Conservation (phyloP, 2,797 vertebrate species). For the Brachymystax lenok region DNA sequence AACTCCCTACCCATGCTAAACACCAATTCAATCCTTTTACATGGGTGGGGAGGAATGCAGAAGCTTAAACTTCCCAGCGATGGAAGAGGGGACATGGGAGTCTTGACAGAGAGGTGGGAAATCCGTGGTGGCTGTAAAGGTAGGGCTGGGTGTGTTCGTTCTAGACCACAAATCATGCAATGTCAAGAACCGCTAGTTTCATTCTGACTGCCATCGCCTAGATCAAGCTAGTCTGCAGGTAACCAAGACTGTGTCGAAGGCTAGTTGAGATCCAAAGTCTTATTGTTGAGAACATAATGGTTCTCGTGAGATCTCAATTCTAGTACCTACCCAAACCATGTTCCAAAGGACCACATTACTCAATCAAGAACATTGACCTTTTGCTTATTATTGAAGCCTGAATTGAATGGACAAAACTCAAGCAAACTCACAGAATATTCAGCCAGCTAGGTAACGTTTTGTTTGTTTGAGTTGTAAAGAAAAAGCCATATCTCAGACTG, state of each 20-base stretch:
- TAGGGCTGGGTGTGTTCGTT: slow-evolving; percentile 20
- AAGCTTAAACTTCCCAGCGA: background rate
- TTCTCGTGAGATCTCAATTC: background rate
- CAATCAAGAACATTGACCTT: background rate
- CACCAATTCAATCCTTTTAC: background rate
- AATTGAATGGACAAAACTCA: no score
- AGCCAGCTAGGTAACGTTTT: no score
- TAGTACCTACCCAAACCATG: background rate
- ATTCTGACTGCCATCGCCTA: background rate
- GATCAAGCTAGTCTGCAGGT: background rate
- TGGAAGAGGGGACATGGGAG: slow-evolving; percentile 12
- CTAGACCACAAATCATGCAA: background rate
- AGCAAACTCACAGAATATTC: no score
- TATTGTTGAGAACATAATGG: background rate
- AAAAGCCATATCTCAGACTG: no score
- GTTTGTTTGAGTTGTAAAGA: no score
- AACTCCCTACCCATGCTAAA: background rate
- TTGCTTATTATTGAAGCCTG: no score
- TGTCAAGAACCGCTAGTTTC: background rate
- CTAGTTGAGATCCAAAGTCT: background rate
- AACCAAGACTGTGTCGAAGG: background rate
- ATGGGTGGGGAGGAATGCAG: background rate
- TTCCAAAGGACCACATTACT: background rate
- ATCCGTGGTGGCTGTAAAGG: slow-evolving; percentile 19
- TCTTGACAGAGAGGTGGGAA: slow-evolving; percentile 26